A percentile compares a stretch with the other conserved stretches of the same genome.
phyloP scores from a whole-genome alignment of 1,140 invertebrate genomes.

The Drosophila hydei region DNA sequence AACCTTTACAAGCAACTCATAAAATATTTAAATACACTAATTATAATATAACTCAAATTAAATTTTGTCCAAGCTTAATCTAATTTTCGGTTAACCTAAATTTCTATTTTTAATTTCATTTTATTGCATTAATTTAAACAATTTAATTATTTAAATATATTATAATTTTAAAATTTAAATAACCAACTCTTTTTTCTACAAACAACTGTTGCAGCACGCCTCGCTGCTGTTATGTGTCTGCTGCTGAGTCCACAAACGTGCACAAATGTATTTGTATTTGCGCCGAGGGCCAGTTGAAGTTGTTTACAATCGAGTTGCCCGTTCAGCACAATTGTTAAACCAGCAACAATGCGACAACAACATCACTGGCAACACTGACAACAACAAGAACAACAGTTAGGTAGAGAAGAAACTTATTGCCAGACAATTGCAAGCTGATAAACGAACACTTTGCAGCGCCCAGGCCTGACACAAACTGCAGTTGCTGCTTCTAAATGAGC shows the following conservation, averaged over 20 bases:
- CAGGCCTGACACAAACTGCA: too few species aligned
- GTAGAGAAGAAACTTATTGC: conserved; percentile 26
- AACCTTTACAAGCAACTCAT: too few species aligned
- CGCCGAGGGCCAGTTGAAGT: conserved; percentile 71
- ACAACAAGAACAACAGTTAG: conserved; percentile 11
- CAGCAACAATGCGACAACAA: conserved; percentile 26
- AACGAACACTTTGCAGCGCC: conserved; percentile 23
- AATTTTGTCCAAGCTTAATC: too few species aligned
- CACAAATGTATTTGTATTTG: conserved; percentile 56
- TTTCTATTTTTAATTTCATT: too few species aligned
- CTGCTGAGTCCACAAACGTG: conserved; percentile 20
- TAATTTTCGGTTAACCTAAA: too few species aligned
- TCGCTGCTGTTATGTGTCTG: conserved; percentile 9
- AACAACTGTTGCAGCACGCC: conserved; percentile 15
- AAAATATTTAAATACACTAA: too few species aligned
- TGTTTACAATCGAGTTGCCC: conserved; percentile 76
- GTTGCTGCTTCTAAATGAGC: conserved; percentile 5
- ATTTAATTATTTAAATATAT: too few species aligned
- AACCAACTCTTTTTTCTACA: too few species aligned
- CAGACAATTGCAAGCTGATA: conserved; percentile 37
- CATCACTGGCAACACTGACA: conserved; percentile 17
- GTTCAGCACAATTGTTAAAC: conserved; percentile 59
- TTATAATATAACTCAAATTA: too few species aligned
- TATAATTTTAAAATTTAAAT: too few species aligned
- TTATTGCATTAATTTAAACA: too few species aligned